A percentile compares a stretch with the other conserved stretches of the same genome.
Evolutionary conservation across 2,797 vertebrate genomes (phyloP).

Genomic region (Potorous gilbertii): DNA sequence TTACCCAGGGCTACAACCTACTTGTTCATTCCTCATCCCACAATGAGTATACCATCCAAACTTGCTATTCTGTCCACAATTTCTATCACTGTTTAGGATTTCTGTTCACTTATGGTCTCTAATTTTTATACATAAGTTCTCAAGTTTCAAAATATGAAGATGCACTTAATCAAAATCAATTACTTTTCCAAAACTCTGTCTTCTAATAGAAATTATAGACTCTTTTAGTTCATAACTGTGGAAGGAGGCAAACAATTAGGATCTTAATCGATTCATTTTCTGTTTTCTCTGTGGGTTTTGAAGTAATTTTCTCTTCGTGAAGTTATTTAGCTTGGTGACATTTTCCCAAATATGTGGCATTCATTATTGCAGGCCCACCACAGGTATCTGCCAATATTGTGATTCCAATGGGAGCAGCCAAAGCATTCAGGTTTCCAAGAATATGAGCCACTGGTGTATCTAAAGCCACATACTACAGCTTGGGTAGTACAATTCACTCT

Average conservation of each 20-base stretch:
- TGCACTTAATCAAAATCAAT: background rate
- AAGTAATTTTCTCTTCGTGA: slow-evolving; percentile 7
- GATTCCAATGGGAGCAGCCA: background rate
- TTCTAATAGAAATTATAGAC: background rate
- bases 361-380: background rate
- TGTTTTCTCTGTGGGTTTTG: slow-evolving; percentile 7
- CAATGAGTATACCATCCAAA: background rate
- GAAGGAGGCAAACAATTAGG: slow-evolving; percentile 4
- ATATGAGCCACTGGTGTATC: background rate
- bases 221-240: background rate
- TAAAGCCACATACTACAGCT: background rate
- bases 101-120: background rate
- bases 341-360: background rate
- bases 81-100: background rate
- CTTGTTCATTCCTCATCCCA: background rate
- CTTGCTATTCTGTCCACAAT: background rate
- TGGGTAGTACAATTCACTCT: background rate
- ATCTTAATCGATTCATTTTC: background rate
- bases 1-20: background rate
- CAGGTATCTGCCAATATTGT: background rate
- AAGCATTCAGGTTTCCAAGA: background rate
- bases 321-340: slow-evolving; percentile 15
- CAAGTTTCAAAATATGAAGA: background rate
- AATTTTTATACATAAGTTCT: background rate
- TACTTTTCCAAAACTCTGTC: background rate